Evolutionary conservation across 1,140 invertebrate genomes (phyloP).

Genomic region (Orius insidiosus): DNA sequence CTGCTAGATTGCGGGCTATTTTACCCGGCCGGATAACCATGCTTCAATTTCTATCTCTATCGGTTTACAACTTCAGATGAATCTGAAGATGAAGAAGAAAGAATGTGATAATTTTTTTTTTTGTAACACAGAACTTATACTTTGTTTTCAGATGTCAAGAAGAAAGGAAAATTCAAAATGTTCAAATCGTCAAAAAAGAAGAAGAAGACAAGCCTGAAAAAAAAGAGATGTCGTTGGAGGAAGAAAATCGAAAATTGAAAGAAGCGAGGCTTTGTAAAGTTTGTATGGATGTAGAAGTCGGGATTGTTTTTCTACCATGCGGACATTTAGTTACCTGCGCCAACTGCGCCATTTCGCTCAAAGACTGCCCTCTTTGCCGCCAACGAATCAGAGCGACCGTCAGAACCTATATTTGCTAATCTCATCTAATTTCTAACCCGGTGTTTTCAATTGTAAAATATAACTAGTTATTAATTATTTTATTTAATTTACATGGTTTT

Average conservation of each 20-base stretch:
- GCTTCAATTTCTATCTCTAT: background rate
- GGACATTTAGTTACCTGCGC: constrained; percentile 68
- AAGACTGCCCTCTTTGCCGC: constrained; percentile 52
- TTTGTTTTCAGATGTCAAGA: too few relatives aligned
- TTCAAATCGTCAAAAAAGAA: too few relatives aligned
- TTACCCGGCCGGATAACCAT: background rate
- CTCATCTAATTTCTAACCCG: background rate
- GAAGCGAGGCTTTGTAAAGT: constrained; percentile 82
- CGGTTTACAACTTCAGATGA: background rate
- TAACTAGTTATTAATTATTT: background rate
- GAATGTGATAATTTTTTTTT: too few relatives aligned
- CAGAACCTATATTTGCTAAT: constrained; percentile 44
- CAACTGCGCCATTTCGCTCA: constrained; percentile 44
- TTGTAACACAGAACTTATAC: too few relatives aligned
- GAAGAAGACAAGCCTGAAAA: too few relatives aligned
- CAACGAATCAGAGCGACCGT: constrained; percentile 42
- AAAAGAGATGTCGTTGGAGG: constrained; percentile 34
- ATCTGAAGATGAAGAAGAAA: constrained; percentile 1
- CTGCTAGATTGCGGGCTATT: background rate
- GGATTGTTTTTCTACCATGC: constrained; percentile 77
- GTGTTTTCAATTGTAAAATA: constrained; percentile 2
- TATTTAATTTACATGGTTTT: background rate
- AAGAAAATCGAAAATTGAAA: constrained; percentile 62
- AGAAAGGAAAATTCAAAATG: too few relatives aligned
- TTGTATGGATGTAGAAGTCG: constrained; percentile 76